Percentiles rank a stretch among this genome's conserved stretches.
Conservation (phyloP, 2,797 vertebrate genomes). For the Cuculus canorus region DNA sequence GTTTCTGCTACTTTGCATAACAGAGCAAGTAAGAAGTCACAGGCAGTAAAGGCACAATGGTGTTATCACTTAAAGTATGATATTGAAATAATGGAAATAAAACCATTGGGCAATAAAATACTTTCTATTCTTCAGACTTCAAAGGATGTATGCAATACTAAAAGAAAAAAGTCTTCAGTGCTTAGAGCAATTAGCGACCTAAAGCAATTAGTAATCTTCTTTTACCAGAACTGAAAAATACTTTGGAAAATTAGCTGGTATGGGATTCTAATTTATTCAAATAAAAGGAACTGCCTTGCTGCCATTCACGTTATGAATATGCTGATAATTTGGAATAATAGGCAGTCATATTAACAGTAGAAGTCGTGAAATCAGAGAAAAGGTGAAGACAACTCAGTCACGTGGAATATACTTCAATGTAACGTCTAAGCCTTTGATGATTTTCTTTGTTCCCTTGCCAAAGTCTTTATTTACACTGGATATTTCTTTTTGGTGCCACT, state of each 20-base stretch:
- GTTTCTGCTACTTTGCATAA: neutral
- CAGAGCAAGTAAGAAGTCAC: neutral
- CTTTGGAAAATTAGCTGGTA: slow-evolving; percentile 26
- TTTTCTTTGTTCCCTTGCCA: neutral
- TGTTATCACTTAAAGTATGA: neutral
- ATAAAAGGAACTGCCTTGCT: neutral
- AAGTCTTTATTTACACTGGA: neutral
- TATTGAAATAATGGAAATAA: neutral
- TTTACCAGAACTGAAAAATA: neutral
- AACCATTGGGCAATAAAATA: neutral
- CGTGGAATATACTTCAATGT: neutral
- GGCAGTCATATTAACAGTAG: neutral
- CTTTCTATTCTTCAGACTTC: neutral
- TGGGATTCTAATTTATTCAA: slow-evolving; percentile 6
- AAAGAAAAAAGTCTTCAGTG: neutral
- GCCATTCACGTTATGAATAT: neutral
- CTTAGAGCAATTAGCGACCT: neutral
- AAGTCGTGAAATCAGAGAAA: neutral
- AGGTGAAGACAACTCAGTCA: neutral
- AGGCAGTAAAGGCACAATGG: neutral
- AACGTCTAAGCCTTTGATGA: neutral
- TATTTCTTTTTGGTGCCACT: neutral
- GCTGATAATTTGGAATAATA: neutral
- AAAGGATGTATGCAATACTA: neutral
- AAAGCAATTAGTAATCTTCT: neutral